These are phyloP conservation scores for Oreamnos americanus DNA, from an alignment of 2,113 vertebrate species.

Conservation along the genomic window DNA sequence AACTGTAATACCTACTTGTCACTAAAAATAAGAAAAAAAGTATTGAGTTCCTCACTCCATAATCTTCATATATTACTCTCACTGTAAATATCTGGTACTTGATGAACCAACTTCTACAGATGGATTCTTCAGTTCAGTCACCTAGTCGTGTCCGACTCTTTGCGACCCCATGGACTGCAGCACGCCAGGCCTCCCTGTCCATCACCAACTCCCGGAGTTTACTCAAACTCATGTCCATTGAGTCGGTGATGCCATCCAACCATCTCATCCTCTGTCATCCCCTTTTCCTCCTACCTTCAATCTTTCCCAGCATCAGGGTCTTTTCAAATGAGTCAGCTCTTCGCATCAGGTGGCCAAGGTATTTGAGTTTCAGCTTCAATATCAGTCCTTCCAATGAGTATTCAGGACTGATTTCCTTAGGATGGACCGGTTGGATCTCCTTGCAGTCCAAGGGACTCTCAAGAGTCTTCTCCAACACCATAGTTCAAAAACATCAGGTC, in stretches of 20 bases:
- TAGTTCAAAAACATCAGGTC: not conserved
- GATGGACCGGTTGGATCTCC: not conserved
- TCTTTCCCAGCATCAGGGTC: not conserved
- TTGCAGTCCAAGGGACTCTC: not conserved
- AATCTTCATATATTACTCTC: not conserved
- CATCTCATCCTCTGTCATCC: not conserved
- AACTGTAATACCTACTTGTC: not conserved
- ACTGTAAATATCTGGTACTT: not conserved
- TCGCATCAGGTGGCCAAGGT: not conserved
- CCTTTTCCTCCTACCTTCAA: not conserved
- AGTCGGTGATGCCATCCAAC: not conserved
- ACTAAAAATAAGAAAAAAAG: not conserved
- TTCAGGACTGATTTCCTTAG: not conserved
- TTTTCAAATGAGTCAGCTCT: not conserved
- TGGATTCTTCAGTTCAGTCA: not conserved
- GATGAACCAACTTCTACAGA: not conserved
- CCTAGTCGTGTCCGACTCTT: rapidly evolving
- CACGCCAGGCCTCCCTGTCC: not conserved
- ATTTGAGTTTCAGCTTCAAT: not conserved
- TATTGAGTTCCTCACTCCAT: not conserved
- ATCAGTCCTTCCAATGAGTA: not conserved
- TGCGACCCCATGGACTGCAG: not conserved
- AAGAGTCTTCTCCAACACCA: not conserved
- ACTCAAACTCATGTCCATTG: not conserved
- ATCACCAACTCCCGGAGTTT: not conserved